These are phyloP conservation scores for Masticophis lateralis DNA, from an alignment of 2,797 vertebrate genomes.

Conservation along the genomic window DNA sequence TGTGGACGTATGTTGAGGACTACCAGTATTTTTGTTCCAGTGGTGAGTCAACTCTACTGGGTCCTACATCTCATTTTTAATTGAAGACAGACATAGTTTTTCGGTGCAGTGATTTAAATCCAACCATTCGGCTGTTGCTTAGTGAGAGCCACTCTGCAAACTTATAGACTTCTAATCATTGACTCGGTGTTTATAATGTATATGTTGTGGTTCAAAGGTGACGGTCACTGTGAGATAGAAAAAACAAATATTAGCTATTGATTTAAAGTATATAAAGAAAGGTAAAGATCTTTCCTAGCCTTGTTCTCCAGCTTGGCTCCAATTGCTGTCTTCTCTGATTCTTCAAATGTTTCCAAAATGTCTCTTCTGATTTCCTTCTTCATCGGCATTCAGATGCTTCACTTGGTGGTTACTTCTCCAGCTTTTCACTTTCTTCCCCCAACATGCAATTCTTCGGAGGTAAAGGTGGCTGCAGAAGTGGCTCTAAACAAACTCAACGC, in stretches of 20 bases:
- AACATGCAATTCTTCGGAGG: constrained; percentile 38
- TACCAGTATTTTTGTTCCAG: not conserved
- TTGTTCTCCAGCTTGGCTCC: not conserved
- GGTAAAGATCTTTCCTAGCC: fast-evolving
- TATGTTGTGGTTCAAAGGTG: constrained; percentile 50
- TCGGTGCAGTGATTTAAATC: not conserved
- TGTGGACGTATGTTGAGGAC: not conserved
- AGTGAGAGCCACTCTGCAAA: not conserved
- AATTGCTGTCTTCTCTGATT: not conserved
- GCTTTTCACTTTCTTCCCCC: not conserved
- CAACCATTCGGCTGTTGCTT: not conserved
- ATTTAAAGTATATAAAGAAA: constrained; percentile 10
- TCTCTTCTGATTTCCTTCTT: constrained; percentile 29
- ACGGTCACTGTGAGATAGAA: constrained; percentile 9
- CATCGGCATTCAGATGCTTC: constrained; percentile 35
- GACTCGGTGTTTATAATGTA: constrained; percentile 23
- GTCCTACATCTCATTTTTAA: not conserved
- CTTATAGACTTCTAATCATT: constrained; percentile 58
- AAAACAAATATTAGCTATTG: constrained; percentile 11
- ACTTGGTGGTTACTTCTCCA: not conserved
- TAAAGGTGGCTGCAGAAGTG: constrained; percentile 47
- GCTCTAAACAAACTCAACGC: constrained; percentile 65
- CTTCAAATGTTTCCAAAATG: constrained; percentile 41
- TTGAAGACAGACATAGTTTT: not conserved
- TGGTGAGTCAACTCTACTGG: not conserved